Evolutionary conservation across 2,888 invertebrate species (phyloP).

Genomic region (Erebia ligea): DNA sequence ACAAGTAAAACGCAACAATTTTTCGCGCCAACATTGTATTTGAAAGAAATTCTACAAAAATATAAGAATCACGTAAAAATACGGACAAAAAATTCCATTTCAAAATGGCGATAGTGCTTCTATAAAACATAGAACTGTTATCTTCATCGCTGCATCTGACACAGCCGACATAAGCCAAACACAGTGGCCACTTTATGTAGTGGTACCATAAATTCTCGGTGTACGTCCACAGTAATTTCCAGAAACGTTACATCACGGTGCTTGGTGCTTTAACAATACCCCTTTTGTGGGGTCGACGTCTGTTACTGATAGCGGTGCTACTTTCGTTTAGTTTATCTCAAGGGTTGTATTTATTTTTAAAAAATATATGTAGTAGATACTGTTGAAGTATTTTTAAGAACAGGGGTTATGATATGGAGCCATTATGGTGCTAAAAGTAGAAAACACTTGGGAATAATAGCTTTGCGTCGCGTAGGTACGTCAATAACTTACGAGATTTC

Average conservation of each 20-base stretch:
- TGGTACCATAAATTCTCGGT: conserved; percentile 15
- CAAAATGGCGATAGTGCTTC: no score
- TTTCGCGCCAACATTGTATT: no score
- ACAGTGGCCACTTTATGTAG: conserved; percentile 18
- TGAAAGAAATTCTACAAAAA: no score
- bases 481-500: no score
- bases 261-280: conserved; percentile 33
- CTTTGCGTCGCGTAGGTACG: not conserved
- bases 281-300: conserved; percentile 35
- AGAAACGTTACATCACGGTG: conserved; percentile 20
- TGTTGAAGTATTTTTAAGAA: not conserved
- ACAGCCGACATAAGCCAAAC: conserved; percentile 7
- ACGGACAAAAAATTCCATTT: no score
- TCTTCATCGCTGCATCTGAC: not conserved
- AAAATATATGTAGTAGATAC: not conserved
- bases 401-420: not conserved
- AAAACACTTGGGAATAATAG: not conserved
- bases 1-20: no score
- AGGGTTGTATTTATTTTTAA: conserved; percentile 32
- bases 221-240: conserved; percentile 22
- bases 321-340: conserved; percentile 30
- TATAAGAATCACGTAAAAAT: no score
- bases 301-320: conserved; percentile 33
- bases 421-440: no score
- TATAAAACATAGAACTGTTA: not conserved